Evolutionary conservation across 2,797 vertebrate genomes (phyloP), one percentile per base, ranked within the genome.

Genomic region (Lates japonicus): DNA sequence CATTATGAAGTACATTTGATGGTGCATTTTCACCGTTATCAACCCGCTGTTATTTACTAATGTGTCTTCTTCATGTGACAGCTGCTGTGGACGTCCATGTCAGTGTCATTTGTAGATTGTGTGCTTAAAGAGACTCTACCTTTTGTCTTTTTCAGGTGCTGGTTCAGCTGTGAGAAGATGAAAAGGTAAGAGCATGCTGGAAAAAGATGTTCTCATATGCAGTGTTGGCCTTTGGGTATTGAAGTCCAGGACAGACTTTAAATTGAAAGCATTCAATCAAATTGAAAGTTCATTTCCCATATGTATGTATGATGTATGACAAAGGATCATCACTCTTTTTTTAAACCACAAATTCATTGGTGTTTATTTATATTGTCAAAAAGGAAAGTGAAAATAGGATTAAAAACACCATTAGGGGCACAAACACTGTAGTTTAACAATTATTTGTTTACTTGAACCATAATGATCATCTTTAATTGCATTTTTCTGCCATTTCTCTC

Each of bases 1-100:
- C 93, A 92, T 93, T 88, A 93, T 90, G 91, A 90, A 95, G 93
- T 92, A 89, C 89, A 89, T 95, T 93, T 95, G 94, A 96, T 94
- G 92, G 91, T 90, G 93, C 91, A 69, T 95, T 93, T 92, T 86
- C 89, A 74, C 88, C 78, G 87, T 95, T 95, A 96, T 95, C 94
- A 92, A 90, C 75, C 90, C 80, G 67, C 85, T 65, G 91, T 95
- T 95, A 95, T 95, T 95, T 94, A 95, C 93, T 92, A 80, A 89
- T 86, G 83, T 44, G 87, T 94, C 93, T 94, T 91, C 80, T 81
- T 78, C 74, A 61, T 80, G 88, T 78, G 88, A 90, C 84, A 86
- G 76, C 80, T 29, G 22, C 73, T 20, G 74, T 63, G 72, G 37
- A 69, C 44, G 68, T 68, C 68, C n/a, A 29, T 8, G 57, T 75